These are phyloP conservation scores for Dromococcyx pavoninus DNA, from an alignment of 2,797 vertebrate species.

Conservation along the genomic window DNA sequence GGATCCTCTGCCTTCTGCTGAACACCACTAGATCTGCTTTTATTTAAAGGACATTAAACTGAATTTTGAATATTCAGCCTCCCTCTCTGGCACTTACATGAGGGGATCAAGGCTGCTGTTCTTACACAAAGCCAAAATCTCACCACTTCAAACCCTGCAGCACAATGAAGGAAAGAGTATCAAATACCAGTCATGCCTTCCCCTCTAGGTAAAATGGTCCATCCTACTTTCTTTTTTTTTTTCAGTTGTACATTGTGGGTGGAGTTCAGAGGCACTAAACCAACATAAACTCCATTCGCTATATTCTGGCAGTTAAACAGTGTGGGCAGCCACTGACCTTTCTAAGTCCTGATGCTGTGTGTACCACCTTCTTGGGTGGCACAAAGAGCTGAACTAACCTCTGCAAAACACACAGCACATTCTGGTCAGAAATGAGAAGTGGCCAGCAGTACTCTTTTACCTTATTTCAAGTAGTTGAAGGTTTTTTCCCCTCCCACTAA, in stretches of 20 bases:
- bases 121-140: not conserved
- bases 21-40: not conserved
- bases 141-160: not conserved
- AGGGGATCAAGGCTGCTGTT: not conserved
- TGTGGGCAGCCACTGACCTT: not conserved
- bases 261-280: constrained; percentile 11
- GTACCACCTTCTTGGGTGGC: not conserved
- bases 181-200: not conserved
- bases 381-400: not conserved
- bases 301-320: not conserved
- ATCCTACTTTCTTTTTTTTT: fast-evolving
- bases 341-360: not conserved
- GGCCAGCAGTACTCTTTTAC: not conserved
- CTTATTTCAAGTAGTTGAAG: not conserved
- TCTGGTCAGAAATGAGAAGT: not conserved
- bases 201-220: not conserved
- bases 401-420: not conserved
- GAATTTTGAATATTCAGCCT: not conserved
- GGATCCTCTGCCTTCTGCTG: not conserved
- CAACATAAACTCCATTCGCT: not conserved
- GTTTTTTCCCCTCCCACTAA: not conserved
- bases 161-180: not conserved
- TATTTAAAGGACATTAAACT: not conserved
- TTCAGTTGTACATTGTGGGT: not conserved
- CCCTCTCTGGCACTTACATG: not conserved